Evolutionary conservation across 2,797 vertebrate genomes (phyloP), one percentile per base, ranked within the genome.

Genomic region (Morelia viridis): DNA sequence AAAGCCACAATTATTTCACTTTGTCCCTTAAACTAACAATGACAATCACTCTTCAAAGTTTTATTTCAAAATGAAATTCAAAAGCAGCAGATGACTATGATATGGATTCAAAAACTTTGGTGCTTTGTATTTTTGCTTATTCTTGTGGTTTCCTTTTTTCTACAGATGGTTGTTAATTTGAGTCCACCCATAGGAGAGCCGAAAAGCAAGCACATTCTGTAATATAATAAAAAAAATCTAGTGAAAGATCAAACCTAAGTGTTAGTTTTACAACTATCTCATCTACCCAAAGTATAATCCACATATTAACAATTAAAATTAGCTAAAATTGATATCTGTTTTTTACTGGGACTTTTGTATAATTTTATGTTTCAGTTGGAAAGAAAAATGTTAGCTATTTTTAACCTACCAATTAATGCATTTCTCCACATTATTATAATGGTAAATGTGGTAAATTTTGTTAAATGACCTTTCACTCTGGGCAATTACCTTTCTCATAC

Each of bases 171-270:
- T 87, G 60, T 57, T 94, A 93, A 50, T 28, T 19, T 92, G 90
- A 89, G 90, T 94, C 50, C 86, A 93, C 94, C 83, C 71, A 22
- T 1, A 2, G 62, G 53, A 35, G 76, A 86, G 94, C 89, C 89
- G 64, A 56, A 95, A 93, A 90, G 15, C 0, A 0, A 94, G 68
- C 87, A 65, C 93, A 90, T 93, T 95, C 96, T 97, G 95, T 93
- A 96, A 95, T 28, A 41, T 93, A 95, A 91, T 85, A 26, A 90
- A 91, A 12, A 6, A 35, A 61, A 46, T 1, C 2, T 41, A 19
- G 22, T 61, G 31, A 92, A 41, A 17, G 87, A 56, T 94, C 84
- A 58, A 19, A 76, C 19, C 57, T 41, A 60, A 84, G 85, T 35
- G 11, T 65, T 65, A 85, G 10, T 60, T 50, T 87, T 24, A 62